Evolutionary conservation across 2,888 invertebrate genomes (phyloP).

Genomic region (Zaprionus obscuricornis): DNA sequence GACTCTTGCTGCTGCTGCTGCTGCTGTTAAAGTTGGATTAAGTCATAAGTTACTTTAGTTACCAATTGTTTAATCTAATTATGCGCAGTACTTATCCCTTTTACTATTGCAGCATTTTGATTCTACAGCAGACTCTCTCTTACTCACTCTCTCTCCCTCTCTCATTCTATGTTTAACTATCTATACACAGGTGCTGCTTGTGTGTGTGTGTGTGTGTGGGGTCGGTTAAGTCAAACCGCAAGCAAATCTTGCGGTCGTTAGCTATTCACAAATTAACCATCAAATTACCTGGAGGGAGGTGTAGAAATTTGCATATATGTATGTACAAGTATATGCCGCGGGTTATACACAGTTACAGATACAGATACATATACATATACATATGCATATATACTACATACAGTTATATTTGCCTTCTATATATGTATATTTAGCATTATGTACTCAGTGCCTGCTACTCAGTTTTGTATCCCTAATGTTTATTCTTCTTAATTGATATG

Average conservation of each 20-base stretch:
- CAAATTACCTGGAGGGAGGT: too few relatives aligned
- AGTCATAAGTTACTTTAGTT: constrained; percentile 51
- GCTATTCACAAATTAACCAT: constrained; percentile 61
- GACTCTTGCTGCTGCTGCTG: too few relatives aligned
- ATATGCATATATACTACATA: neutral
- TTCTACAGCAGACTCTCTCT: too few relatives aligned
- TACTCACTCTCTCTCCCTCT: too few relatives aligned
- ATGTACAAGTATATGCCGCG: too few relatives aligned
- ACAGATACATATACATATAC: constrained; percentile 1
- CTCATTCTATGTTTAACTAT: too few relatives aligned
- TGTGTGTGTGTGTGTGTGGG: neutral
- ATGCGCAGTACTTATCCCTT: constrained; percentile 26
- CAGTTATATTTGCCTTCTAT: too few relatives aligned
- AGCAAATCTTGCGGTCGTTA: constrained; percentile 45
- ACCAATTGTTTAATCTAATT: constrained; percentile 62
- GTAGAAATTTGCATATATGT: too few relatives aligned
- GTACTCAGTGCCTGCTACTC: too few relatives aligned
- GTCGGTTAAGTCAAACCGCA: constrained; percentile 35
- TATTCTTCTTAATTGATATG: constrained; percentile 28
- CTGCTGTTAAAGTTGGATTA: too few relatives aligned
- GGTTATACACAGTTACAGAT: neutral
- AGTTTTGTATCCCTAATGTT: too few relatives aligned
- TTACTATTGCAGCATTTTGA: constrained; percentile 3
- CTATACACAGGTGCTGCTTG: neutral
- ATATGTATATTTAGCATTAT: too few relatives aligned